Evolutionary conservation across 2,888 invertebrate species (phyloP).

Genomic region (Amblyjoppa proteus): DNA sequence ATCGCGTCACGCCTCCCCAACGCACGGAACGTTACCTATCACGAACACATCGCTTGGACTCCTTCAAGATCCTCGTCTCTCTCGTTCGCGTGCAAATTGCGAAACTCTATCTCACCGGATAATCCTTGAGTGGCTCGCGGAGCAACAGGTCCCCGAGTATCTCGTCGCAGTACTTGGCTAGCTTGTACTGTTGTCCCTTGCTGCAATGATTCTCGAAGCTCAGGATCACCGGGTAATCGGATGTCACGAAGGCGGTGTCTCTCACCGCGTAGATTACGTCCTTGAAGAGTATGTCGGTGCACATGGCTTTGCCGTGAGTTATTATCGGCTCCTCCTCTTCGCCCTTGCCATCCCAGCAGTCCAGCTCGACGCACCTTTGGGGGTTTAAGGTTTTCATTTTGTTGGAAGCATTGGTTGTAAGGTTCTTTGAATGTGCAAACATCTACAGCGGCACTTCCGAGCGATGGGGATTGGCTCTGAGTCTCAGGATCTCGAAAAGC

Average conservation of each 20-base stretch:
- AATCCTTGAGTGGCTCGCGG: conserved; percentile 94
- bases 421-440: background rate
- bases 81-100: conserved; percentile 22
- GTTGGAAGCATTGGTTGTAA: too few species aligned
- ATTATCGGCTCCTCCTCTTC: conserved; percentile 99
- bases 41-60: background rate
- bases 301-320: conserved; percentile 99
- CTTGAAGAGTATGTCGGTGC: conserved; percentile 99
- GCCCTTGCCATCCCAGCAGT: conserved; percentile 99
- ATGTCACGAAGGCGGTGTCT: conserved; percentile 99
- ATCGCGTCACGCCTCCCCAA: conserved; percentile 19
- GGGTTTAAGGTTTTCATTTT: background rate
- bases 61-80: conserved; percentile 18
- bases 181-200: conserved; percentile 98
- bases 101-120: conserved; percentile 88
- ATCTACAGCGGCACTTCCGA: background rate
- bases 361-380: conserved; percentile 96
- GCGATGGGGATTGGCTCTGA: too few species aligned
- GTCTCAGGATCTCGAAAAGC: too few species aligned
- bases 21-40: too few species aligned
- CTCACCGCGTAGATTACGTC: conserved; percentile 98
- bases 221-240: conserved; percentile 98
- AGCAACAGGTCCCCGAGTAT: conserved; percentile 96
- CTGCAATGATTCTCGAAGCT: conserved; percentile 99
- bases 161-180: conserved; percentile 99